A percentile compares a stretch with the other conserved stretches of the same genome.
Conservation (phyloP, 2,888 invertebrate species). For the Strigamia crassipes region DNA sequence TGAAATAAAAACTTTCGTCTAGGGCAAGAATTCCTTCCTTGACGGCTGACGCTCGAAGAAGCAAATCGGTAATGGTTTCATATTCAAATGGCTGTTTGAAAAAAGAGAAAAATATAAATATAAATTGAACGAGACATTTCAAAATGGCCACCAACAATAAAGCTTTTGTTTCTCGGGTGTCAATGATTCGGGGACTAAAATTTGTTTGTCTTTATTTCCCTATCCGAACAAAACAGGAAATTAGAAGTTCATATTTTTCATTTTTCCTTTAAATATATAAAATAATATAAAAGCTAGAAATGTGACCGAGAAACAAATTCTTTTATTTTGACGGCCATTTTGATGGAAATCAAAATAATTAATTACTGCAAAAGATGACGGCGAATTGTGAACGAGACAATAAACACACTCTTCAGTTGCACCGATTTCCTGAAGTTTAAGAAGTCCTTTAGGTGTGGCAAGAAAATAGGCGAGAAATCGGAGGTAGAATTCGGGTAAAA, state of each 20-base stretch:
- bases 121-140: too few relatives aligned
- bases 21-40: neutral
- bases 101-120: neutral
- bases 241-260: too few relatives aligned
- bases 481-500: neutral
- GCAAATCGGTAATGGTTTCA: neutral
- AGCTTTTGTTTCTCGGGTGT: too few relatives aligned
- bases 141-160: too few relatives aligned
- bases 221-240: too few relatives aligned
- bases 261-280: too few relatives aligned
- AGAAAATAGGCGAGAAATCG: neutral
- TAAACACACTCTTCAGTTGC: conserved; percentile 43
- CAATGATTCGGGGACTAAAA: too few relatives aligned
- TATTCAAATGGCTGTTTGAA: neutral
- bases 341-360: neutral
- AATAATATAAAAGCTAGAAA: too few relatives aligned
- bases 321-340: neutral
- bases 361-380: neutral
- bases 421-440: conserved; percentile 33
- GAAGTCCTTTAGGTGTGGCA: conserved; percentile 25
- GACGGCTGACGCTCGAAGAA: neutral
- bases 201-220: too few relatives aligned
- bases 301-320: neutral
- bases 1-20: neutral
- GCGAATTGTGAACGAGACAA: conserved; percentile 14